Evolutionary conservation across 2,888 invertebrate genomes (phyloP), one percentile per base, ranked within the genome.

Genomic region (Sepioteuthis lessoniana): DNA sequence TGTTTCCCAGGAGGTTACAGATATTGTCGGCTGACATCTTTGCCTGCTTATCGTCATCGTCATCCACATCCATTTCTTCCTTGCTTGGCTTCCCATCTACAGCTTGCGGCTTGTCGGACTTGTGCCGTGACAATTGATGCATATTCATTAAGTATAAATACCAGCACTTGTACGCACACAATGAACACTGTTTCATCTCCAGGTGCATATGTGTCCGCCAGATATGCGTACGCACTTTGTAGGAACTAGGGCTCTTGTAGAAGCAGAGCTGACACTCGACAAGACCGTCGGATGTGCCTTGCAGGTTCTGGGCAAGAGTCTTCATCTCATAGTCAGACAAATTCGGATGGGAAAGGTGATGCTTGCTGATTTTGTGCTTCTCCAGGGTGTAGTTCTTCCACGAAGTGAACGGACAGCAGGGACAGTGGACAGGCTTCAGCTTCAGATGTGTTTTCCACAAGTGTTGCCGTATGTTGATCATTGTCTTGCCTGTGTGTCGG

Each of bases 171-270:
- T 93, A 93, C 31, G 93, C 46, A 50, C 93, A 93, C 37, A 50
- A 93, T 5, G 47, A 38, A 93, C 93, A 93, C 35, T 93, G 50
- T 60, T 93, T 93, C 50, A 60, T 60, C 35, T 60, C 55, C 4
- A 93, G 25, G 50, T 93, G 60, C 93, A 93, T 93, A 60, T 93
- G 93, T 50, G 50, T 93, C 42, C 55, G 50, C 93, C 93, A 93
- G 60, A 93, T 37, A 50, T 93, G 93, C n/a, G 60, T 60, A 31
- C 60, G 50, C 37, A 93, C 93, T 93, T 93, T 93, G 37, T 93
- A 93, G 37, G 93, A 37, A 50, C 50, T 60, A 50, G 50, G 93
- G 37, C 60, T 93, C 55, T 50, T 93, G 50, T 93, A 93, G 60
- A 50, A 50, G 50, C 93, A 93, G 55, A 93, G 93, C 93, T 55